Evolutionary conservation across 2,888 invertebrate species (phyloP), one percentile per base, ranked within the genome.

Genomic region (Disparrhopalites patrizii): DNA sequence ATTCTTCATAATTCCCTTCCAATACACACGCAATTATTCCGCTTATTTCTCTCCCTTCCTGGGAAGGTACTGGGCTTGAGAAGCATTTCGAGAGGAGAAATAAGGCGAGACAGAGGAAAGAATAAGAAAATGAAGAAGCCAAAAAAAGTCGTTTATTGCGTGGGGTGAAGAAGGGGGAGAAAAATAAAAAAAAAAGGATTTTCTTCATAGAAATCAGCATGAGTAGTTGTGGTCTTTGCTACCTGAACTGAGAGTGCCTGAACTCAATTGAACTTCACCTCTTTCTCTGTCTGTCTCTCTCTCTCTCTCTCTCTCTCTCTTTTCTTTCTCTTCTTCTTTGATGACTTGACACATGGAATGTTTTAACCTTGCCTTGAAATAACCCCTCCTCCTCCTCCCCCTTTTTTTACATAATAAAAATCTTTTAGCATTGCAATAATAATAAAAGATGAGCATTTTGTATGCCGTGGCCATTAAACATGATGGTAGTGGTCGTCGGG

Each of bases 221-320:
- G 65, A 65, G 65, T 65, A 56, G 66, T 56, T 50, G n/a, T n/a
- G n/a, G n/a, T n/a, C n/a, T n/a, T n/a, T n/a, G 66, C 66, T 66
- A 66, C 66, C 66, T 66, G 66, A 66, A 66, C 57, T 65, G 40
- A 65, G 30, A 61, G 47, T 38, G 61, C 61, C 61, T 66, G 66
- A 66, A 66, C 66, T 66, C 66, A 61, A 66, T 55, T 66, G 66
- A 66, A 66, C 66, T 66, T 61, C 23, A 52, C 18, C n/a, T n/a
- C n/a, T n/a, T n/a, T n/a, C n/a, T n/a, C n/a, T n/a, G n/a, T n/a
- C n/a, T n/a, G n/a, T n/a, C n/a, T n/a, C n/a, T n/a, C n/a, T n/a
- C n/a, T n/a, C n/a, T 23, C 27, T 57, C 8, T 58, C 23, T 30
- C 58, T 40, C 8, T 25, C 15, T 30, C 18, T 18, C 31, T 33